These are phyloP conservation scores for Pseudachorutes palmiensis DNA, from an alignment of 1,140 invertebrate species.

Conservation along the genomic window DNA sequence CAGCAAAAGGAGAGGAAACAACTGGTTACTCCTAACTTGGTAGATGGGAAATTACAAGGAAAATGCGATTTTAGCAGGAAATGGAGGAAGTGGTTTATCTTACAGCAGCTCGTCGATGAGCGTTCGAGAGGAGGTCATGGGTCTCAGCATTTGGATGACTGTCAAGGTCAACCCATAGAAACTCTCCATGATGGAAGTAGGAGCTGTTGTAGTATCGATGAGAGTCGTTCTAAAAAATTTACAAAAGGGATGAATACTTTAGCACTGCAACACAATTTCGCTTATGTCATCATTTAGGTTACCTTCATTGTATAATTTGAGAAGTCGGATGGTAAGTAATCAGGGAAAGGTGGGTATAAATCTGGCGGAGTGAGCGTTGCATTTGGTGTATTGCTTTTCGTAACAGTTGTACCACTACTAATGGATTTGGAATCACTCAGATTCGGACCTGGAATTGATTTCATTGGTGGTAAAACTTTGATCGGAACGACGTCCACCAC, in stretches of 20 bases:
- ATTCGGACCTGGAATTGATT: not conserved
- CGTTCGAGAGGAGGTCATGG: conserved; percentile 68
- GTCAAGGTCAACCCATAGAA: conserved; percentile 66
- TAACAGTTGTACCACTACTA: not conserved
- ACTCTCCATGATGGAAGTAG: conserved; percentile 42
- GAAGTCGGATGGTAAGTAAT: not conserved
- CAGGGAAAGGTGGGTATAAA: not conserved
- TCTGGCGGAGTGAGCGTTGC: not conserved
- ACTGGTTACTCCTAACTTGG: too few relatives aligned
- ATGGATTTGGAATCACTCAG: not conserved
- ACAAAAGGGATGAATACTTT: not conserved
- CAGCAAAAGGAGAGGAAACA: too few relatives aligned
- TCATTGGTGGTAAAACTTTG: not conserved
- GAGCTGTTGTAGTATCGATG: conserved; percentile 27
- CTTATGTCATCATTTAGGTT: not conserved
- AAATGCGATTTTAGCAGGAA: too few relatives aligned
- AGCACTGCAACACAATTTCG: too few relatives aligned
- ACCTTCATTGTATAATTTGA: not conserved
- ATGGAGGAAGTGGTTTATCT: conserved; percentile 42
- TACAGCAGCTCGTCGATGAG: conserved; percentile 79
- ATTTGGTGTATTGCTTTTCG: not conserved
- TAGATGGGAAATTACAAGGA: too few relatives aligned
- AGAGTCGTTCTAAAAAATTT: conserved; percentile 18
- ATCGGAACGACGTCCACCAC: conserved; percentile 1
- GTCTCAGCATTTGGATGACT: conserved; percentile 49